Conservation (phyloP, 1,140 invertebrate species). For the Euwallacea similis region DNA sequence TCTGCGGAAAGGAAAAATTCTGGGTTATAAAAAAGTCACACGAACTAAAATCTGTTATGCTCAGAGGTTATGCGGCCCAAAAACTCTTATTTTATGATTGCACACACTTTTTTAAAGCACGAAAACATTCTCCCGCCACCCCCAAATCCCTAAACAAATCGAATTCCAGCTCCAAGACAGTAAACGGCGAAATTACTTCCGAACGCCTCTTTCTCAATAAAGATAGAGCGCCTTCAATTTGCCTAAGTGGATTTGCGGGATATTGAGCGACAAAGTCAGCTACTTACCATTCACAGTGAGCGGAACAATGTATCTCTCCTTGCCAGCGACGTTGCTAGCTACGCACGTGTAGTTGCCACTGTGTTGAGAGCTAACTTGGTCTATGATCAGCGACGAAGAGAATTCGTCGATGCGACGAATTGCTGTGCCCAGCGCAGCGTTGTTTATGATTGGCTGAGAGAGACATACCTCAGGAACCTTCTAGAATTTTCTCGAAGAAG, state of each 20-base stretch:
- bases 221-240: too few relatives aligned
- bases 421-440: constrained; percentile 57
- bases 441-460: constrained; percentile 55
- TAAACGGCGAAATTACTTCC: not conserved
- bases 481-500: not conserved
- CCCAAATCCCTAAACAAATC: not conserved
- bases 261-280: not conserved
- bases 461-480: not conserved
- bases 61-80: too few relatives aligned
- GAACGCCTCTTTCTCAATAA: too few relatives aligned
- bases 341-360: constrained; percentile 89
- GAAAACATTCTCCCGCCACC: not conserved
- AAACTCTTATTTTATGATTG: too few relatives aligned
- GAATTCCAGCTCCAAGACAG: not conserved
- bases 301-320: constrained; percentile 71
- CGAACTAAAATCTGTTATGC: too few relatives aligned
- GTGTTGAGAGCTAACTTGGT: constrained; percentile 79
- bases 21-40: too few relatives aligned
- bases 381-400: constrained; percentile 85
- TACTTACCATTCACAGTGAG: constrained; percentile 80
- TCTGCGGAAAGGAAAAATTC: too few relatives aligned
- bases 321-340: constrained; percentile 80
- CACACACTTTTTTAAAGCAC: not conserved
- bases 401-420: constrained; percentile 79
- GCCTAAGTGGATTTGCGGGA: not conserved